Conservation (phyloP, 2,888 invertebrate species). For the Omphaloscelis lunosa region DNA sequence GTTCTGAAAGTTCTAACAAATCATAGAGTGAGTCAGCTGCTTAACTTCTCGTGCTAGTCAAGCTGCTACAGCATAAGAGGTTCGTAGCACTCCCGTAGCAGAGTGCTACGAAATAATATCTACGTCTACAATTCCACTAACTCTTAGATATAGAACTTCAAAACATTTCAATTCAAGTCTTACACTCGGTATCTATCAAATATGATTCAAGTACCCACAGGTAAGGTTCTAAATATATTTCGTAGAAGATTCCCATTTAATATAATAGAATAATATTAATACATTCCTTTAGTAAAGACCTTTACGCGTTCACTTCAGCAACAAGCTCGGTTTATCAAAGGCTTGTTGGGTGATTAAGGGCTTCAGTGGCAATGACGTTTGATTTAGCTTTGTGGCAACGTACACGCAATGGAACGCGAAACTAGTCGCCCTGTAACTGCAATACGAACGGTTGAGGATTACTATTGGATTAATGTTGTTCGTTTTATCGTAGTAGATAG, state of each 20-base stretch:
- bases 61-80: background rate
- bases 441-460: constrained; percentile 45
- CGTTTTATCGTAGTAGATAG: constrained; percentile 12
- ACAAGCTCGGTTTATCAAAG: constrained; percentile 80
- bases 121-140: constrained; percentile 8
- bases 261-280: constrained; percentile 36
- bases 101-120: constrained; percentile 27
- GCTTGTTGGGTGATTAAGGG: constrained; percentile 81
- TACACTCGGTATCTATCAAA: background rate
- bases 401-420: constrained; percentile 60
- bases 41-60: background rate
- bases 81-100: constrained; percentile 29
- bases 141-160: background rate
- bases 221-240: constrained; percentile 5
- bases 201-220: background rate
- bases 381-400: constrained; percentile 80
- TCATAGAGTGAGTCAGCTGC: background rate
- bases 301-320: constrained; percentile 56
- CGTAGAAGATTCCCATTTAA: constrained; percentile 19
- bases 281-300: constrained; percentile 22
- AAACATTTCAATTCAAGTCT: constrained; percentile 7
- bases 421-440: constrained; percentile 42
- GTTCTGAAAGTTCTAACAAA: constrained; percentile 10
- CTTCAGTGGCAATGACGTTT: constrained; percentile 82
- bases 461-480: constrained; percentile 34